A percentile compares a stretch with the other conserved stretches of the same genome.
These are phyloP conservation scores for Folsomia manolachei DNA, from an alignment of 2,888 invertebrate species.

Conservation along the genomic window DNA sequence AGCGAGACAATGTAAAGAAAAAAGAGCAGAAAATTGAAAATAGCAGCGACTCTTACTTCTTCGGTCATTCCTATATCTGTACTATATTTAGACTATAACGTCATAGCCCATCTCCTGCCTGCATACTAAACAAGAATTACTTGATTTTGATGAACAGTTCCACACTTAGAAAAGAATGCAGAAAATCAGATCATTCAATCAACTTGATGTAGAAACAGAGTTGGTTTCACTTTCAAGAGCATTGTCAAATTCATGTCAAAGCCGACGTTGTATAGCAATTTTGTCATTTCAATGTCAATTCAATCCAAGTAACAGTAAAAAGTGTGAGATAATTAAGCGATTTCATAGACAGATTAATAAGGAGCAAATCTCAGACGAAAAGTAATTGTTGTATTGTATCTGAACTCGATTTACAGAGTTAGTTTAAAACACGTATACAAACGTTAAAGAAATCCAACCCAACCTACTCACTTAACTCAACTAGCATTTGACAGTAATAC, in stretches of 20 bases:
- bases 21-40: neutral
- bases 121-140: neutral
- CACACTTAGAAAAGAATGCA: neutral
- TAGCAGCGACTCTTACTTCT: neutral
- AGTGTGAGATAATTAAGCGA: neutral
- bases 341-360: neutral
- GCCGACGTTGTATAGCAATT: neutral
- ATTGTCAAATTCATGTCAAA: slow-evolving; percentile 1
- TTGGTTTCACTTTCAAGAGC: neutral
- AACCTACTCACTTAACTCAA: neutral
- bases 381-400: neutral
- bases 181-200: neutral
- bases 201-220: neutral
- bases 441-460: neutral
- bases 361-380: slow-evolving; percentile 2
- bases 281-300: neutral
- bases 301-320: too few species aligned
- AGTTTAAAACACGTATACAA: neutral
- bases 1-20: neutral
- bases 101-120: neutral
- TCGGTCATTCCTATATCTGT: slow-evolving; percentile 7
- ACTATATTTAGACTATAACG: neutral
- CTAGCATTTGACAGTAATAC: neutral
- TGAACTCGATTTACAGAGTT: too few species aligned
- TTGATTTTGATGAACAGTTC: neutral